Conservation (phyloP, 2,888 invertebrate genomes). For the Gortyna flavago region DNA sequence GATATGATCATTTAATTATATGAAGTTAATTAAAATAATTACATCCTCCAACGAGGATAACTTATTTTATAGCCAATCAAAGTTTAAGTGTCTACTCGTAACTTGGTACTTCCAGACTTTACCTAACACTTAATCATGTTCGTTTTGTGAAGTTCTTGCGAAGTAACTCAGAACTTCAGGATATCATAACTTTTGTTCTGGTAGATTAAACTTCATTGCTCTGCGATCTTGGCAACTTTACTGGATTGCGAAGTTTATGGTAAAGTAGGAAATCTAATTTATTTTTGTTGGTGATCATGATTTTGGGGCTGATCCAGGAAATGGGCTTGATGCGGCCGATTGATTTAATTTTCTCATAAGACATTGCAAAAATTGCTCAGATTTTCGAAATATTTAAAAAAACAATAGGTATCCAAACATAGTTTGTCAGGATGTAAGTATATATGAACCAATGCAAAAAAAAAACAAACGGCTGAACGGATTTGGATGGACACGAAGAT, state of each 20-base stretch:
- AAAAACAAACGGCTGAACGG: background rate
- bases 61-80: slow-evolving; percentile 51
- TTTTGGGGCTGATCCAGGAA: slow-evolving; percentile 4
- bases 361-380: background rate
- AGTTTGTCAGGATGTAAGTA: background rate
- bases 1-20: slow-evolving; percentile 25
- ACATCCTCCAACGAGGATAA: background rate
- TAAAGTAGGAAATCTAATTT: slow-evolving; percentile 34
- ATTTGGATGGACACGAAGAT: background rate
- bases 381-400: too few relatives aligned
- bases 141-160: slow-evolving; percentile 45
- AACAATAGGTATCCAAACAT: too few relatives aligned
- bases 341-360: background rate
- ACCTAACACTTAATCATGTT: slow-evolving; percentile 55
- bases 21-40: slow-evolving; percentile 25
- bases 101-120: slow-evolving; percentile 38
- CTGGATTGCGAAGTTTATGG: slow-evolving; percentile 32
- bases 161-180: slow-evolving; percentile 41
- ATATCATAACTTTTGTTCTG: slow-evolving; percentile 57
- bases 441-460: background rate
- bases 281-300: slow-evolving; percentile 30
- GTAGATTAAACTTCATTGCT: slow-evolving; percentile 58
- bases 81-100: slow-evolving; percentile 39
- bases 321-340: background rate
- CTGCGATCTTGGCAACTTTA: slow-evolving; percentile 39